phyloP scores from a whole-genome alignment of 2,888 invertebrate genomes.

The Tuta absoluta region DNA sequence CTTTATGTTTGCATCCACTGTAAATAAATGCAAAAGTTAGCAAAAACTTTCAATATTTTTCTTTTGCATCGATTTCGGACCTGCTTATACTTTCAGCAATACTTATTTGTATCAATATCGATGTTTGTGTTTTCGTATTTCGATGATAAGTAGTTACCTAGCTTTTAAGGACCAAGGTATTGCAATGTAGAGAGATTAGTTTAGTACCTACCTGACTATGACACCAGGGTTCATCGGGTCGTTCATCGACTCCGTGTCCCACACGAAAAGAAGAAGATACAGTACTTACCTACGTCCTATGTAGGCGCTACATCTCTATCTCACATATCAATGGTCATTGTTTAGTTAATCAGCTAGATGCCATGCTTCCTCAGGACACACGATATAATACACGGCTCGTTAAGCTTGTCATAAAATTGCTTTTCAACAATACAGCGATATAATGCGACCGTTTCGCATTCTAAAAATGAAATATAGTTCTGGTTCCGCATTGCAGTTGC shows the following conservation, averaged over 20 bases:
- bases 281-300: neutral
- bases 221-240: no score
- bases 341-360: conserved; percentile 39
- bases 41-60: neutral
- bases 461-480: conserved; percentile 75
- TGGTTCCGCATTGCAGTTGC: conserved; percentile 77
- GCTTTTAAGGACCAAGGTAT: neutral
- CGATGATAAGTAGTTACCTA: neutral
- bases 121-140: neutral
- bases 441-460: conserved; percentile 67
- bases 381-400: conserved; percentile 54
- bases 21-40: neutral
- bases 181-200: neutral
- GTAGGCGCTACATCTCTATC: neutral
- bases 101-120: neutral
- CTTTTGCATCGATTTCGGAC: neutral
- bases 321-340: neutral
- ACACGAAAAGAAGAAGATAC: no score
- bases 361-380: conserved; percentile 38
- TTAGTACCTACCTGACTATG: neutral
- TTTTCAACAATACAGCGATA: conserved; percentile 66
- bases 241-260: no score
- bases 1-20: neutral
- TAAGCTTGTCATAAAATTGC: conserved; percentile 63
- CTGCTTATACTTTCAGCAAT: neutral